Base-by-base conservation (phyloP, 2,797 vertebrate genomes). In the Chrosomus eos region DNA sequence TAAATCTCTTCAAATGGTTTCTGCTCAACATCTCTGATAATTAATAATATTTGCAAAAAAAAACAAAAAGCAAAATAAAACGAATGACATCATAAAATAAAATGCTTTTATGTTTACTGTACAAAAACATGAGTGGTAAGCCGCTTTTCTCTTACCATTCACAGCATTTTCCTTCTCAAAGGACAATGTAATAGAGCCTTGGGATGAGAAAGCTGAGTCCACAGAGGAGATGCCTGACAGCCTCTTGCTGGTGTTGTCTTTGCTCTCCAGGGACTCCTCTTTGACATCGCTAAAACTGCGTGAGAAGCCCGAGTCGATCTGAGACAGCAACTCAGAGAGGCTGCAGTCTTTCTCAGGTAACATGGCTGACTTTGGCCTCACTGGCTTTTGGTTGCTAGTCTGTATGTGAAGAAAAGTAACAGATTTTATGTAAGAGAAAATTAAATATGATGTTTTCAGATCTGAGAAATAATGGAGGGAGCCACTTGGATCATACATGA, bases 171-270 rank as follows among this genome's bases (percentile, higher is more conserved):
- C 98, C 75, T 95, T 97, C 90, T 99, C 98, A 85, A 99, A 98
- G 0, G 97, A 99, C 82, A 98, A 91, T 0, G 97, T 97, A 90
- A 99, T 95, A 0, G 98, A 99, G 78, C 98, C 98, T 85, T 99
- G 96, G 53, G 98, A 99, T 26, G 98, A 99, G 91, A 99, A 99
- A 80, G 98, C 98, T 0, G 98, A 99, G 91, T 99, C 98, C 26
- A 98, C 97, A 0, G 98, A 99, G 1, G 98, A 99, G 92, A 99
- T 96, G 19, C 97, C 98, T 0, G 98, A 99, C 64, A 99, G 96
- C 82, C 98, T 90, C 90, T 99, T 99, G 94, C 93, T 92, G 0
- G 95, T 94, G 87, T 96, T 97, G 77, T 96, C 95, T 84, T 96
- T 94, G 88, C 95, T 96, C 86, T 97, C 96, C 23, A 96, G 96